These are phyloP conservation scores for Hyposmocoma kahamanoa DNA, from an alignment of 1,140 invertebrate genomes.

Conservation along the genomic window DNA sequence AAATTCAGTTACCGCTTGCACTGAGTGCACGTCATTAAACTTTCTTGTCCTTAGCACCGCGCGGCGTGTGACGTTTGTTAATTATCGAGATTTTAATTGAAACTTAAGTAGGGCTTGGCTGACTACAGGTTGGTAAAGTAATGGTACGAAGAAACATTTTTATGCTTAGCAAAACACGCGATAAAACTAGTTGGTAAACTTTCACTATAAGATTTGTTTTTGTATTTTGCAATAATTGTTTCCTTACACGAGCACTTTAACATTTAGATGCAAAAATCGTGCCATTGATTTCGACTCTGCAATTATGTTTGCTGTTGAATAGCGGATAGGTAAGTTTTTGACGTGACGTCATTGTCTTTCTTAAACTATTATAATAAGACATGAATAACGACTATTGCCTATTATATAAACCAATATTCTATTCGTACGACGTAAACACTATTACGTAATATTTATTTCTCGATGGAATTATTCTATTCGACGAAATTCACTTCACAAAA, in stretches of 20 bases:
- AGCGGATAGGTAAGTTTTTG: too few relatives aligned
- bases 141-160: not conserved
- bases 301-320: too few relatives aligned
- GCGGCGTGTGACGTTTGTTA: conserved; percentile 43
- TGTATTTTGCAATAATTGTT: not conserved
- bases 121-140: not conserved
- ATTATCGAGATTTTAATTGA: conserved; percentile 39
- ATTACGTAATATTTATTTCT: too few relatives aligned
- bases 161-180: not conserved
- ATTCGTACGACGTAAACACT: too few relatives aligned
- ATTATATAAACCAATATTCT: too few relatives aligned
- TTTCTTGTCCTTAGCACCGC: conserved; percentile 51
- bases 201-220: conserved; percentile 2
- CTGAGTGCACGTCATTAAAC: conserved; percentile 59
- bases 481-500: too few relatives aligned
- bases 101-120: not conserved
- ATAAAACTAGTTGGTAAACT: not conserved
- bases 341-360: too few relatives aligned
- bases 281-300: too few relatives aligned
- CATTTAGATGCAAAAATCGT: too few relatives aligned
- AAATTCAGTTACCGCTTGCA: conserved; percentile 55
- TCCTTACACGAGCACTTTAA: conserved; percentile 1
- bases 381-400: too few relatives aligned
- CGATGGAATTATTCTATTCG: too few relatives aligned
- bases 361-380: too few relatives aligned